Conservation (phyloP, 1,140 invertebrate species). For the Ericerus pela region DNA sequence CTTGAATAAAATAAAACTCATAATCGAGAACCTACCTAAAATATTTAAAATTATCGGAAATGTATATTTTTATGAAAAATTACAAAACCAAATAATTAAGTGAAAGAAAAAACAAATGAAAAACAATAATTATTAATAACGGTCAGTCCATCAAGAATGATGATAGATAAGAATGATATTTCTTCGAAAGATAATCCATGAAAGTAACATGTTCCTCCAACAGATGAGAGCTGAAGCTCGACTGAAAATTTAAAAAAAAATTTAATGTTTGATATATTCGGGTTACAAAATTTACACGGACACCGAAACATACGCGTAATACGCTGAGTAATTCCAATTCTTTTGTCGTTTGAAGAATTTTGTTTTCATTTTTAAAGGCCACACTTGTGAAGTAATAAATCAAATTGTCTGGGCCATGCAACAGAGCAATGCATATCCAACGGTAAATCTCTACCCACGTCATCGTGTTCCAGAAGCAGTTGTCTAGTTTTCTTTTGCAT, state of each 20-base stretch:
- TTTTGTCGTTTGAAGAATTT: constrained; percentile 1
- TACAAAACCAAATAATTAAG: too few relatives aligned
- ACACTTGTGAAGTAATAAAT: constrained; percentile 1
- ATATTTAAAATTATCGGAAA: too few relatives aligned
- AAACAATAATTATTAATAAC: too few relatives aligned
- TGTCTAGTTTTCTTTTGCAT: background rate
- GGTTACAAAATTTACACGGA: background rate
- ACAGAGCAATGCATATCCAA: background rate
- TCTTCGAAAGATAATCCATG: constrained; percentile 1
- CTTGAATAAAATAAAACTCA: too few relatives aligned
- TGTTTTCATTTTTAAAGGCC: background rate
- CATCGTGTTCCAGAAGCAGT: constrained; percentile 2
- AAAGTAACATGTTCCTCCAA: background rate
- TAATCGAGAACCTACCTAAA: too few relatives aligned
- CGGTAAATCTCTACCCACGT: background rate
- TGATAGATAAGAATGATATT: background rate
- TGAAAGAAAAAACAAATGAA: too few relatives aligned
- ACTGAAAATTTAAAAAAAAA: background rate
- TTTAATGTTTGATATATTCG: too few relatives aligned
- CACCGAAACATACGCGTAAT: background rate
- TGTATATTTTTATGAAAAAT: too few relatives aligned
- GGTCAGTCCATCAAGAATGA: background rate
- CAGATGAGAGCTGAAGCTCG: background rate
- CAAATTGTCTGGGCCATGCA: background rate
- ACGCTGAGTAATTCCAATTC: background rate